Base-by-base conservation (phyloP, 2,113 vertebrate genomes). In the Dinomys branickii region DNA sequence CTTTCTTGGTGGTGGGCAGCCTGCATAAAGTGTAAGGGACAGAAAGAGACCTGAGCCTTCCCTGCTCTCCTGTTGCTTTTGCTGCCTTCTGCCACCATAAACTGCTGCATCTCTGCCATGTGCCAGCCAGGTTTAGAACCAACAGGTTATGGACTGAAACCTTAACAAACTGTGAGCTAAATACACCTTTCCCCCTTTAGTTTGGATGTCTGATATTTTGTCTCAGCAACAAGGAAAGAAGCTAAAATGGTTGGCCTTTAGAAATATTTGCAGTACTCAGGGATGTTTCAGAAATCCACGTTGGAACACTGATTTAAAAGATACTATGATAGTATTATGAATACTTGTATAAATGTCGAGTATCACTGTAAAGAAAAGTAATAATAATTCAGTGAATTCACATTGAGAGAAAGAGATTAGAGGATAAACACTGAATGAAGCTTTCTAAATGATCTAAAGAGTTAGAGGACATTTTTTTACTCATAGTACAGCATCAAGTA, bases 321-420 rank as follows among this genome's bases (percentile, higher is more conserved):
- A 85, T 85, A 83, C 13, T 59, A 16, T 22, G 56, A 96, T 50
- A 91, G 50, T 73, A 75, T 67, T 75, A 91, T 91, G 30, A 84
- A 52, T 82, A 94, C 7, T 30, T 80, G 17, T 94, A 50, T 90
- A 91, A 86, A 97, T 85, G 33, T 95, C 88, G 93, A 65, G 3
- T 17, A 81, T 41, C 52, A 83, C 20, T 88, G 8, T 63, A 85
- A 93, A 83, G 44, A 59, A 95, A 94, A 80, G 33, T 24, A 77
- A 75, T 38, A 89, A 56, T 86, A 89, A 85, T 41, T 71, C 41
- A 95, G 44, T 59, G 52, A 88, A 82, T 85, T 80, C 35, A 92
- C 52, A 92, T 88, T 83, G 83, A 85, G n/a, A 88, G 67, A 73
- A 71, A 96, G 88, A 10, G 71, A 83, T 93, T 87, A 91, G 19